A percentile compares a stretch with the other conserved stretches of the same genome.
These are phyloP conservation scores for Myotis pilosus DNA, from an alignment of 2,797 vertebrate genomes.

Conservation along the genomic window DNA sequence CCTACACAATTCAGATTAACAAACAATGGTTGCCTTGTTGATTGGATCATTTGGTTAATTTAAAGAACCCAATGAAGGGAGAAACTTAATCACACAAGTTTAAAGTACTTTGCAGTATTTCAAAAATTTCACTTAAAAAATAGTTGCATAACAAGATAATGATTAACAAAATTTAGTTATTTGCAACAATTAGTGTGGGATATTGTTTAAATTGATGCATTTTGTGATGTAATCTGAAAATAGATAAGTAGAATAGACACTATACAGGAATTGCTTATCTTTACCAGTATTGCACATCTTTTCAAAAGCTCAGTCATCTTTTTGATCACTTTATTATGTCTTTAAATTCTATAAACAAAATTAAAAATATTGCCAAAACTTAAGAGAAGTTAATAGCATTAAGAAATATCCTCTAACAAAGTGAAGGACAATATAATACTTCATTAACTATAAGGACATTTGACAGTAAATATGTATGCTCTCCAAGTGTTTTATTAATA, in stretches of 20 bases:
- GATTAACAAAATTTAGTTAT: neutral
- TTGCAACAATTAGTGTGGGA: neutral
- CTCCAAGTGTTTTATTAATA: slow-evolving; percentile 22
- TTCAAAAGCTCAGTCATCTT: neutral
- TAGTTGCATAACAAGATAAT: neutral
- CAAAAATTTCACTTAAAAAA: neutral
- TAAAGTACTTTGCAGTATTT: neutral
- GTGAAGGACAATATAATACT: neutral
- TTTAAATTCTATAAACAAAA: neutral
- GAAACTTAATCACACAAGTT: neutral
- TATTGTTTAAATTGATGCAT: neutral
- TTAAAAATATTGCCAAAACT: neutral
- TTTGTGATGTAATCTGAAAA: neutral
- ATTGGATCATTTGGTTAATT: neutral
- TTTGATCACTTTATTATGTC: neutral
- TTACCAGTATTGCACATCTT: neutral
- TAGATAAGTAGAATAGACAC: neutral
- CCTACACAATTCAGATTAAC: neutral
- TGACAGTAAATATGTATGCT: neutral
- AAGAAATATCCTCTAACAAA: neutral
- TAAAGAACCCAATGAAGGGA: neutral
- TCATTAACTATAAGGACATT: neutral
- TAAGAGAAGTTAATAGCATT: neutral
- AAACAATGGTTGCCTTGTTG: neutral
- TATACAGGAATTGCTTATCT: neutral